A percentile compares a stretch with the other conserved stretches of the same genome.
phyloP scores from a whole-genome alignment of 2,888 invertebrate species.

The Gastracanthus pulcherrimus region DNA sequence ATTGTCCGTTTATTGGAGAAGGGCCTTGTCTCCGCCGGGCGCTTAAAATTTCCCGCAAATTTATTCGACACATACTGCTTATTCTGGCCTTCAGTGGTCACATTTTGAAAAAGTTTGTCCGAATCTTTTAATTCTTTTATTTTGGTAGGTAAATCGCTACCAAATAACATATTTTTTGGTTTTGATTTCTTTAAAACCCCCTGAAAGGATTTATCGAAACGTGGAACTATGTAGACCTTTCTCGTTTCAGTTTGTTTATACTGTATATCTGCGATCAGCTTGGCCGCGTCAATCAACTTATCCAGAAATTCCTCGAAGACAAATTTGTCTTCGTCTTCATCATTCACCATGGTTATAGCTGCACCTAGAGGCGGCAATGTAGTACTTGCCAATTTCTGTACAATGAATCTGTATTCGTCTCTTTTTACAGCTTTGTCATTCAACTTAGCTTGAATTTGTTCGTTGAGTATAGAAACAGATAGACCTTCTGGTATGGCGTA shows the following conservation, averaged over 20 bases:
- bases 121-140: not conserved
- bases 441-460: conserved; percentile 49
- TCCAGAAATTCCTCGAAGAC: conserved; percentile 34
- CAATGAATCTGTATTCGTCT: conserved; percentile 48
- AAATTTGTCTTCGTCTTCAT: conserved; percentile 36
- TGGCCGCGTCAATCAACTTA: conserved; percentile 33
- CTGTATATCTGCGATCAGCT: conserved; percentile 15
- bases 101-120: not conserved
- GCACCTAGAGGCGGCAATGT: conserved; percentile 47
- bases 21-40: not conserved
- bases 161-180: conserved; percentile 22
- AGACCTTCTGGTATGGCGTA: conserved; percentile 38
- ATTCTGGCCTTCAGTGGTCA: not conserved
- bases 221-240: conserved; percentile 33
- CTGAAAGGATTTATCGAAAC: conserved; percentile 4
- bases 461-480: conserved; percentile 55
- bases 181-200: too few species aligned
- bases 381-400: conserved; percentile 46
- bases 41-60: not conserved
- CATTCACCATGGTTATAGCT: conserved; percentile 33
- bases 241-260: conserved; percentile 16
- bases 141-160: not conserved
- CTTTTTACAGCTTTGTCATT: conserved; percentile 46
- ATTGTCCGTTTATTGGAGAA: not conserved
- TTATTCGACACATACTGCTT: not conserved